Conservation (phyloP, 1,140 invertebrate species). For the Zaprionus africanus region DNA sequence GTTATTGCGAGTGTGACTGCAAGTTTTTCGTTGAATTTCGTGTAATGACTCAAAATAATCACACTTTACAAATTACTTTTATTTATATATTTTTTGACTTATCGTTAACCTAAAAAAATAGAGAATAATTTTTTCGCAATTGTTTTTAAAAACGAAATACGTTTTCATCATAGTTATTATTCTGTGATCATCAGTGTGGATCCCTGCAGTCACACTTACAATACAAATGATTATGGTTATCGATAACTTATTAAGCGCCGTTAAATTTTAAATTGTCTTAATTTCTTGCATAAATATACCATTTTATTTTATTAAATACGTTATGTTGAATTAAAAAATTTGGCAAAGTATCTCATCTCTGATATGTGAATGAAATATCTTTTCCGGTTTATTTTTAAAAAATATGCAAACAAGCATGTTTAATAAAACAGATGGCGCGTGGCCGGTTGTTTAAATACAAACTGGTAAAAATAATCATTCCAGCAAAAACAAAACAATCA, state of each 20-base stretch:
- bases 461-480: background rate
- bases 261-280: background rate
- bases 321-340: background rate
- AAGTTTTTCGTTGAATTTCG: background rate
- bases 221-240: background rate
- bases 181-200: background rate
- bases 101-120: background rate
- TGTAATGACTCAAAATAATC: background rate
- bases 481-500: background rate
- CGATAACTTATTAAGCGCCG: background rate
- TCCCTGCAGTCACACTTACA: background rate
- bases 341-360: background rate
- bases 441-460: conserved; percentile 4
- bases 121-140: background rate
- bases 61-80: background rate
- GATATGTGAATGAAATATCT: background rate
- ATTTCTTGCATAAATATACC: background rate
- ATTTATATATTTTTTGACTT: background rate
- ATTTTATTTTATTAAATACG: background rate
- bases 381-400: background rate
- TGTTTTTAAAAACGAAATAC: background rate
- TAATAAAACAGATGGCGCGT: conserved; percentile 10
- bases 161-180: background rate
- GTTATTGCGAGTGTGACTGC: background rate
- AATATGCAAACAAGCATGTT: background rate